Evolutionary conservation across 2,113 vertebrate species (phyloP).

Genomic region (Passer montanus): DNA sequence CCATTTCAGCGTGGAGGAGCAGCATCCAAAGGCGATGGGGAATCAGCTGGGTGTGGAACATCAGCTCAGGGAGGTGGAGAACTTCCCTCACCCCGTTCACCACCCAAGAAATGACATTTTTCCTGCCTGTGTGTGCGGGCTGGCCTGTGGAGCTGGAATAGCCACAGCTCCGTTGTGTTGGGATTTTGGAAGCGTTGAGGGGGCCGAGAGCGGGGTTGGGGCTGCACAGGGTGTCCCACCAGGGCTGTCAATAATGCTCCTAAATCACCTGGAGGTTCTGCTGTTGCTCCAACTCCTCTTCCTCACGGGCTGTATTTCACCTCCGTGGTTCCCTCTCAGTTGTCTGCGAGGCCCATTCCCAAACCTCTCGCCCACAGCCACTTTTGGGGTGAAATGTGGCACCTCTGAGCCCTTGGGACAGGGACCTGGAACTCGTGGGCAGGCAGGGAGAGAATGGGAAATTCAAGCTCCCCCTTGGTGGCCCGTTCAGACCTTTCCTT

Average conservation of each 20-base stretch:
- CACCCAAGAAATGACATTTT: background rate
- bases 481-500: background rate
- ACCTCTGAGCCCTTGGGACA: background rate
- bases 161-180: accelerated
- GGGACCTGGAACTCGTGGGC: accelerated
- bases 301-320: accelerated
- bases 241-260: background rate
- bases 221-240: accelerated
- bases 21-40: accelerated
- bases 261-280: background rate
- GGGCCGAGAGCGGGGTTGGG: background rate
- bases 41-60: background rate
- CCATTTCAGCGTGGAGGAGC: background rate
- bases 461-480: background rate
- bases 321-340: accelerated
- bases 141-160: accelerated
- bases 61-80: background rate
- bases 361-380: accelerated
- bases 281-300: background rate
- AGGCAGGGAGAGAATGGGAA: background rate
- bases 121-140: background rate
- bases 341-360: accelerated
- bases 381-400: conserved; percentile 2
- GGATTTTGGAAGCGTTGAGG: accelerated
- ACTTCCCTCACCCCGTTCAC: background rate